Evolutionary conservation across 2,797 vertebrate species (phyloP).

Genomic region (Enteromius treurensis): DNA sequence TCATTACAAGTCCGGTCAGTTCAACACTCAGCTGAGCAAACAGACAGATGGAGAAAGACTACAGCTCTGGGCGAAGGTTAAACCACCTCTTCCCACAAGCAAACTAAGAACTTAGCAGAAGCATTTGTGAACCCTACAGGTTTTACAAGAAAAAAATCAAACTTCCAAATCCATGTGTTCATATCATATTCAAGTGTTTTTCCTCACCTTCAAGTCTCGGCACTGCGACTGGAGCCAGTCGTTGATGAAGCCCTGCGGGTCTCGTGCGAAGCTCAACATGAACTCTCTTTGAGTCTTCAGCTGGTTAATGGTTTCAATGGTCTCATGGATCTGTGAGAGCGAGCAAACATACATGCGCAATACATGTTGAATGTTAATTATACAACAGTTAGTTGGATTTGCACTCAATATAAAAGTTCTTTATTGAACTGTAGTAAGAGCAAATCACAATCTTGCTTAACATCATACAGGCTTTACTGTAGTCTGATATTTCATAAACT

Average conservation of each 20-base stretch:
- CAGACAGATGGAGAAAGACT: slow-evolving; percentile 34
- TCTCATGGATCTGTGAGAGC: slow-evolving; percentile 91
- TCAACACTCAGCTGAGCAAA: slow-evolving; percentile 55
- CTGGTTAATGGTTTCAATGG: slow-evolving; percentile 99
- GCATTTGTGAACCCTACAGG: background rate
- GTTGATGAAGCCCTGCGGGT: slow-evolving; percentile 99
- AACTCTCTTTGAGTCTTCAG: slow-evolving; percentile 99
- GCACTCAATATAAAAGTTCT: background rate
- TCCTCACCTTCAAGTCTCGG: slow-evolving; percentile 93
- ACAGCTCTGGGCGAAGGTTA: background rate
- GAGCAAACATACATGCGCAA: background rate
- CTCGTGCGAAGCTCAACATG: slow-evolving; percentile 98
- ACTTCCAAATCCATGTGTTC: background rate
- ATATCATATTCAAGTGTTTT: too few species aligned
- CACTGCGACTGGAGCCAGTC: slow-evolving; percentile 99
- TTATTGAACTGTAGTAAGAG: background rate
- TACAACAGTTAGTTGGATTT: background rate
- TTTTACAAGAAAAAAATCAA: too few species aligned
- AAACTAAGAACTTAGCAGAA: background rate
- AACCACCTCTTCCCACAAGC: background rate
- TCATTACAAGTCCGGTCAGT: slow-evolving; percentile 54
- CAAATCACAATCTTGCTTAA: background rate
- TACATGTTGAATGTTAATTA: background rate
- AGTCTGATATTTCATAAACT: slow-evolving; percentile 16
- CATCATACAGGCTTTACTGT: slow-evolving; percentile 2